Evolutionary conservation across 2,797 vertebrate species (phyloP), one percentile per base, ranked within the genome.

Genomic region (Acipenser oxyrinchus): DNA sequence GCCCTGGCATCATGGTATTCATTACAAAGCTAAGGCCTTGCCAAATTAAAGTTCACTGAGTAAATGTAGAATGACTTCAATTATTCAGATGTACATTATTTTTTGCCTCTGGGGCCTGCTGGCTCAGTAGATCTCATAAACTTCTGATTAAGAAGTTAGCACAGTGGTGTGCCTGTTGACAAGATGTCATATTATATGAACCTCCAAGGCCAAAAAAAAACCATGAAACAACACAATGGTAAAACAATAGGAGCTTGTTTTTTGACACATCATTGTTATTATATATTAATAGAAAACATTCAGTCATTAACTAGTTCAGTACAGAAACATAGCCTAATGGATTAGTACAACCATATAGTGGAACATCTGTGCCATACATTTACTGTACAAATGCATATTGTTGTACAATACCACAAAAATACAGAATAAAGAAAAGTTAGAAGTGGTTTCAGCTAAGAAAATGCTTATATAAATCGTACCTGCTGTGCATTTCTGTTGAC

Each of bases 91-190:
- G 37, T 37, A 37, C 37, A 37, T 37, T 37, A 1, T 8, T 62
- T 48, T 49, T 51, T 60, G 68, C 68, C 62, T 59, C n/a, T 64
- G 63, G 63, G 58, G 51, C 48, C 37, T 49, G 12, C 63, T 48
- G 49, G 9, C 49, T 8, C 8, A 23, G 11, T 48, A 59, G 63
- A 15, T 65, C 49, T 60, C 63, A 10, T 59, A 53, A 51, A 52
- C 50, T 66, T 59, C 53, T 66, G 65, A 66, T 49, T 66, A 66
- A 66, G 55, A 66, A 52, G 65, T 66, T 58, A 66, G 65, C 65
- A 49, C 12, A 18, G 8, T 50, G 65, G 8, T 49, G 12, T 37
- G 48, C 15, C 48, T 59, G 65, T 18, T 66, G 65, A 66, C 53
- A 58, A 48, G 48, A 15, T 50, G 53, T 23, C 53, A 49, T 59